These are phyloP conservation scores for Petrocephalus zakoni DNA, from an alignment of 2,113 vertebrate species.

Conservation along the genomic window DNA sequence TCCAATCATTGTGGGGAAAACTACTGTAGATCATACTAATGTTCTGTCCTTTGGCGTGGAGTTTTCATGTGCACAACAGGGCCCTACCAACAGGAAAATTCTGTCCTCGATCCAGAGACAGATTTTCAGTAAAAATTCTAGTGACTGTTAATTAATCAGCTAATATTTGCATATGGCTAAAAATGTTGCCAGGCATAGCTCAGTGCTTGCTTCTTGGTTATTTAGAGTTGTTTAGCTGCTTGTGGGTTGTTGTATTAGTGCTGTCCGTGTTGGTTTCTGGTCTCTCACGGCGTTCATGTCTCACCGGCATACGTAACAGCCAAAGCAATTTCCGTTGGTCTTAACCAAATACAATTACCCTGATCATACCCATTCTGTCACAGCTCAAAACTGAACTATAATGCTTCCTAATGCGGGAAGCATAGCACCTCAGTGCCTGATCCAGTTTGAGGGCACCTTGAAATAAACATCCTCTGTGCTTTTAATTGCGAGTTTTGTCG, in stretches of 20 bases:
- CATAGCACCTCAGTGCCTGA: neutral
- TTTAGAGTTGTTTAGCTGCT: neutral
- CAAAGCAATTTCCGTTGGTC: neutral
- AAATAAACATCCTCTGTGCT: neutral
- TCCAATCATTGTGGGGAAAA: neutral
- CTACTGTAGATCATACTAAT: neutral
- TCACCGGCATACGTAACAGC: neutral
- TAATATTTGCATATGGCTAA: neutral
- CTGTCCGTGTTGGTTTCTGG: neutral
- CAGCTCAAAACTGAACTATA: neutral
- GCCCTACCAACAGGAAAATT: neutral
- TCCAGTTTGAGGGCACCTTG: neutral
- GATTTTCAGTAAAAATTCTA: neutral
- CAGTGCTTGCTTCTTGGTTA: neutral
- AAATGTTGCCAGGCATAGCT: neutral
- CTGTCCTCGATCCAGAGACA: neutral
- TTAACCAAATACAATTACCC: neutral
- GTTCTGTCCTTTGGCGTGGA: neutral
- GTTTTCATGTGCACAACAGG: neutral
- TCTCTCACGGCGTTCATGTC: neutral
- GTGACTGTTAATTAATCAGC: neutral
- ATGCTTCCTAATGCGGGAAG: neutral
- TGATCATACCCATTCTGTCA: neutral
- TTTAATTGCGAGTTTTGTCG: neutral
- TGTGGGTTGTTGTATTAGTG: neutral